Evolutionary conservation across 92 coral and sea anemone species (phyloP).

Genomic region (Phenganax stokvisi): DNA sequence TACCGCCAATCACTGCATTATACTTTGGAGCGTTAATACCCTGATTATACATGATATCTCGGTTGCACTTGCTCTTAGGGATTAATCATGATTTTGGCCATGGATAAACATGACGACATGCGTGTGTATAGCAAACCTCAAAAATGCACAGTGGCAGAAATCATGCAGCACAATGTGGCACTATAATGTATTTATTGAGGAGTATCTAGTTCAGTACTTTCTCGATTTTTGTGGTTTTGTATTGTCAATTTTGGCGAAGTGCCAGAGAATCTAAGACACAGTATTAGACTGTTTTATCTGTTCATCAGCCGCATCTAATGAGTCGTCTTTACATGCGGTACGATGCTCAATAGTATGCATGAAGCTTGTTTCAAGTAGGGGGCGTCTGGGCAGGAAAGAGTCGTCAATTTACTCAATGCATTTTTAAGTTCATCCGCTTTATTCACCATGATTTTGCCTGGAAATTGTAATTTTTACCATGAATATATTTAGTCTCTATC

Average conservation of each 20-base stretch:
- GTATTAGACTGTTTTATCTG: neutral
- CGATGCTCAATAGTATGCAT: neutral
- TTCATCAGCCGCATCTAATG: conserved; percentile 1
- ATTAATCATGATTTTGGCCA: neutral
- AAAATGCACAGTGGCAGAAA: no score
- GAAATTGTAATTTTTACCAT: neutral
- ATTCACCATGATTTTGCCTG: neutral
- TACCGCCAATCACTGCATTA: neutral
- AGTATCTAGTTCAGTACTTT: neutral
- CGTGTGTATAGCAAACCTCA: no score
- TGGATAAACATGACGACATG: no score
- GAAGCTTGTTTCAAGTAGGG: conserved; percentile 10
- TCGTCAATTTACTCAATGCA: neutral
- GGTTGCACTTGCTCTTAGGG: neutral
- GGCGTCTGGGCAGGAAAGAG: conserved; percentile 29
- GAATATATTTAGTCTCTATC: neutral
- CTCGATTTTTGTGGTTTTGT: neutral
- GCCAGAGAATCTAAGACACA: conserved; percentile 1
- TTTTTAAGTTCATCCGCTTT: neutral
- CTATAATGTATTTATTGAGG: neutral
- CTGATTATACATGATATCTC: neutral
- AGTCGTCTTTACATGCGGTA: neutral
- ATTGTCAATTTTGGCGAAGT: neutral
- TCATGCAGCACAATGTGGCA: neutral
- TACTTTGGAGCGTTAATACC: neutral